Conservation (phyloP, 2,113 vertebrate genomes). For the Scomber colias region DNA sequence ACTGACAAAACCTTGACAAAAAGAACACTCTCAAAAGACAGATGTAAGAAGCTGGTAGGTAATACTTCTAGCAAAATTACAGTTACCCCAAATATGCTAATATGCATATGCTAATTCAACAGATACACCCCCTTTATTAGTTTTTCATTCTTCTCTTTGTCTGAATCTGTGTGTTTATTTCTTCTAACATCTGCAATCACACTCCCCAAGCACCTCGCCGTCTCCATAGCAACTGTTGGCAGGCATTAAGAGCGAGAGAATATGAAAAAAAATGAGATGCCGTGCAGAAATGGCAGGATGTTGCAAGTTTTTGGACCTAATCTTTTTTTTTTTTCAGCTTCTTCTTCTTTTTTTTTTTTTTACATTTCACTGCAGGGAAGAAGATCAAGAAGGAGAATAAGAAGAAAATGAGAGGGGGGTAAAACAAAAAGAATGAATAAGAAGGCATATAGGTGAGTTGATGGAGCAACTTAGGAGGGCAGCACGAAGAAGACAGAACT, state of each 20-base stretch:
- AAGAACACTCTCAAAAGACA: neutral
- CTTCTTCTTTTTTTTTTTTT: constrained; percentile 10
- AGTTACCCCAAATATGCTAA: neutral
- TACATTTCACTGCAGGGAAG: constrained; percentile 3
- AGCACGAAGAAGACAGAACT: neutral
- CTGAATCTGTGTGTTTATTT: constrained; percentile 54
- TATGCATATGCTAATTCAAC: constrained; percentile 27
- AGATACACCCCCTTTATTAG: constrained; percentile 45
- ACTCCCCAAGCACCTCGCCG: constrained; percentile 69
- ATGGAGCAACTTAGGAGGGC: neutral
- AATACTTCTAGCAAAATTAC: neutral
- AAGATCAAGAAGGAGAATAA: neutral
- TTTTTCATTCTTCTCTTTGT: constrained; percentile 54
- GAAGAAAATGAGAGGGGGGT: neutral
- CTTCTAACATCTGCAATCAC: constrained; percentile 74
- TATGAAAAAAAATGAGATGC: constrained; percentile 48
- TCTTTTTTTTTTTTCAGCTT: neutral
- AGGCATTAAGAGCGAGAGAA: constrained; percentile 62
- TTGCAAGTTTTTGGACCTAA: constrained; percentile 20
- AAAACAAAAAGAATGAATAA: neutral
- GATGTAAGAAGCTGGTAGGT: neutral
- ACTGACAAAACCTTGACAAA: neutral
- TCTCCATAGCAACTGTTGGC: constrained; percentile 80
- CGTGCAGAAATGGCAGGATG: constrained; percentile 50
- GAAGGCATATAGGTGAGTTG: neutral